Base-by-base conservation (phyloP, 2,888 invertebrate species). In the Xestia ashworthii region DNA sequence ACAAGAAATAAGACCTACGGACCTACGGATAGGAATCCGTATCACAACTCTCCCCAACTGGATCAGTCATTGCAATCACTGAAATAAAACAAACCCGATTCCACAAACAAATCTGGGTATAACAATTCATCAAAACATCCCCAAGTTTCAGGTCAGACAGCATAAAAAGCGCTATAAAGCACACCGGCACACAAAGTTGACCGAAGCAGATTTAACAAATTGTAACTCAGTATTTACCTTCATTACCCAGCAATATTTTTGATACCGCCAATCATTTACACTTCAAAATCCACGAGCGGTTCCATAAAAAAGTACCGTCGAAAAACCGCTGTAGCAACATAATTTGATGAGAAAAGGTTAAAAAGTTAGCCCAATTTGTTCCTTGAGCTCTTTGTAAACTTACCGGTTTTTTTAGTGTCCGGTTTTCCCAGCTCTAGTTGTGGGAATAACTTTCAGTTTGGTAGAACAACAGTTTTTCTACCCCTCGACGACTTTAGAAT, bases 301-400 rank as follows among this genome's bases (percentile, higher is more conserved):
- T 80, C 75, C 88, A 87, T 90, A 91, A 91, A 90, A 77, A 91
- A 90, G 89, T 86, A 88, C 88, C 80, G 86, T 85, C 87, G 86
- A 85, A 90, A 89, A 90, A 88, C 86, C 82, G 82, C 81, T 82
- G 84, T 81, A 81, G 82, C 87, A 87, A 89, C 88, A 91, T 91
- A 90, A 93, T 93, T 91, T 92, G 89, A 92, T 89, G 90, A 91
- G 84, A 87, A 89, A 85, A 90, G 88, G 91, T 93, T 93, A 91
- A 92, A 93, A 93, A 92, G 91, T 92, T 92, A 88, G 89, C 83
- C 87, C 89, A 90, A 90, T 92, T 91, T 91, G 89, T 90, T 89
- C 85, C 83, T 85, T 81, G 85, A 86, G 88, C 88, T 89, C 86
- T 90, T 88, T 87, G 84, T 65, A 85, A 83, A 91, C 85, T 91